Evolutionary conservation across 92 coral and sea anemone species (phyloP).

Genomic region (Anthopleura xanthogrammica): DNA sequence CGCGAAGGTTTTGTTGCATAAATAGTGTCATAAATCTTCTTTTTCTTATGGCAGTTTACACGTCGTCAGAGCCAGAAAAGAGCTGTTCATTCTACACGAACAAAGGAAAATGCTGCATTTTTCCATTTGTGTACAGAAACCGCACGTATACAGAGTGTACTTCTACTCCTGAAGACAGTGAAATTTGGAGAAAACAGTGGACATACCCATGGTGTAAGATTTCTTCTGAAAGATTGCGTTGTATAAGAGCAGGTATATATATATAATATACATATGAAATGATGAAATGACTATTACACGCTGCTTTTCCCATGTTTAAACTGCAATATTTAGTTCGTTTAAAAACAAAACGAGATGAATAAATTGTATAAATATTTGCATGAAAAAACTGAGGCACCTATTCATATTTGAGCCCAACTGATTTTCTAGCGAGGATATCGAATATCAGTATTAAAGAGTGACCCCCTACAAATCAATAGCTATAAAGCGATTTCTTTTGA

Average conservation of each 20-base stretch:
- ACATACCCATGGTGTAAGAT: conserved; percentile 71
- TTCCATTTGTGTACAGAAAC: conserved; percentile 64
- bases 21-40: neutral
- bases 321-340: too few relatives aligned
- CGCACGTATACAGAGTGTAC: conserved; percentile 72
- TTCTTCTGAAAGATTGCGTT: conserved; percentile 20
- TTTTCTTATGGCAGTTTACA: neutral
- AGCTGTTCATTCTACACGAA: conserved; percentile 65
- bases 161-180: conserved; percentile 46
- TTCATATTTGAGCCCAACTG: too few relatives aligned
- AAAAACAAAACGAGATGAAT: too few relatives aligned
- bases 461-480: neutral
- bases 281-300: too few relatives aligned
- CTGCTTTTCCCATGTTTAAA: too few relatives aligned
- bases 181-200: conserved; percentile 66
- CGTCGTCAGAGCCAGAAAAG: conserved; percentile 6
- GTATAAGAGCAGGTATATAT: conserved; percentile 43
- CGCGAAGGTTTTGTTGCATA: neutral
- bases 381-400: too few relatives aligned
- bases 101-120: conserved; percentile 62
- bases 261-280: too few relatives aligned
- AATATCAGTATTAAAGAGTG: neutral
- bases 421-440: neutral
- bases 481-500: neutral
- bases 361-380: too few relatives aligned